Evolutionary conservation across 2,888 invertebrate genomes (phyloP), one percentile per base, ranked within the genome.

Genomic region (Cephus rjabovi): DNA sequence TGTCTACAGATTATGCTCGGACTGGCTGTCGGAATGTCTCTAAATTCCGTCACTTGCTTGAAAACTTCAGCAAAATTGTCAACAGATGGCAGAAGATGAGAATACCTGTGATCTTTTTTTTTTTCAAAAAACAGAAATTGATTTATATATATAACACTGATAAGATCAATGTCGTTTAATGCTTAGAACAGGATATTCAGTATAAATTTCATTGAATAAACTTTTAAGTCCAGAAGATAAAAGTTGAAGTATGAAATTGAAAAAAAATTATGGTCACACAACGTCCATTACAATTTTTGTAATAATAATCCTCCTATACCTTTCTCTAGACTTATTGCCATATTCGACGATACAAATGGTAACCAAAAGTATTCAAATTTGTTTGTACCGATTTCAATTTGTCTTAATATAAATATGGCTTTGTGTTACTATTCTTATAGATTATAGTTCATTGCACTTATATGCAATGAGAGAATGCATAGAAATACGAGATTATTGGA

Each of bases 41-140:
- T 79, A 56, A 33, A 83, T 81, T 81, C 83, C 81, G 80, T 81
- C 80, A 81, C 78, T 80, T 56, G 56, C 56, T 56, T 56, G 1
- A 56, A 56, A 23, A 15, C 23, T 56, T 56, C 6, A 15, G 9
- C 2, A 23, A 56, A 56, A 56, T 23, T 23, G 23, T 23, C 56
- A 56, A 56, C 6, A 56, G 56, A 56, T 56, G 56, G 56, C 56
- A 56, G 56, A 56, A 56, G 56, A 23, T 56, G 56, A 23, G 9
- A 56, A 56, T 56, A 23, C 23, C 56, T 56, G 23, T 9, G 30
- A 56, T 6, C 9, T 33, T 23, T 23, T 56, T 56, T 23, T 12
- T 35, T 11, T 35, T 12, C 3, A 12, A 9, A 56, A 23, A 56
- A 56, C 9, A 23, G 9, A 56, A 56, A 56, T 56, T 56, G 56